phyloP scores from a whole-genome alignment of 2,113 vertebrate species.

The Callipepla squamata region DNA sequence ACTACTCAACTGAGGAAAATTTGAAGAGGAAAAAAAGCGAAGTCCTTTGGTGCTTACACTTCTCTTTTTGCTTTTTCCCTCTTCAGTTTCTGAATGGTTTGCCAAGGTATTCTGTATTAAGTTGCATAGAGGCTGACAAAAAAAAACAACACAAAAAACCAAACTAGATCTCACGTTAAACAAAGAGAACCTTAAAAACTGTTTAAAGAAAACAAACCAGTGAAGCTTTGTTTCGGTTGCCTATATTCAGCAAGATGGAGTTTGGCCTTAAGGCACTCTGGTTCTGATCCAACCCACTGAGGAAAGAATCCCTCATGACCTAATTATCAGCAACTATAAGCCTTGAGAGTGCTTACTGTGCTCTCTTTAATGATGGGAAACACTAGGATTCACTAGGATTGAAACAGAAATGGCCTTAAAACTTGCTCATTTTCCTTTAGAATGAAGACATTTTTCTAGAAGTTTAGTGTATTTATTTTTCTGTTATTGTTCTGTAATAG shows the following conservation, averaged over 20 bases:
- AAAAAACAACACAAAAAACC: not conserved
- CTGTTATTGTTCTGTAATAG: not conserved
- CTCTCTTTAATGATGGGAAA: not conserved
- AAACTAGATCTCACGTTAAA: not conserved
- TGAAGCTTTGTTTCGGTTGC: not conserved
- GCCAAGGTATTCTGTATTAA: not conserved
- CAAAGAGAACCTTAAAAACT: not conserved
- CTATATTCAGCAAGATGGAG: not conserved
- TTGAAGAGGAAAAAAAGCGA: not conserved
- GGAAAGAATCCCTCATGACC: slow-evolving; percentile 44
- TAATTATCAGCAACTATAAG: slow-evolving; percentile 17
- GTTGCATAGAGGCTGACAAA: not conserved
- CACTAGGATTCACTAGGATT: not conserved
- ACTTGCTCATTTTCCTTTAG: not conserved
- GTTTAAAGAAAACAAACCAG: not conserved
- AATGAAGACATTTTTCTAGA: not conserved
- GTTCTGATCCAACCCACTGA: not conserved
- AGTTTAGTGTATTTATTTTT: not conserved
- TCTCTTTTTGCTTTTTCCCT: not conserved
- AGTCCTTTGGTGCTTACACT: not conserved
- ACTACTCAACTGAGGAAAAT: not conserved
- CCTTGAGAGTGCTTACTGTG: not conserved
- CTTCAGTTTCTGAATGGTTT: not conserved
- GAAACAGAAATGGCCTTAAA: not conserved
- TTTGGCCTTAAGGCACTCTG: slow-evolving; percentile 3